Evolutionary conservation across 2,888 invertebrate species (phyloP).

Genomic region (Galerucella pusilla): DNA sequence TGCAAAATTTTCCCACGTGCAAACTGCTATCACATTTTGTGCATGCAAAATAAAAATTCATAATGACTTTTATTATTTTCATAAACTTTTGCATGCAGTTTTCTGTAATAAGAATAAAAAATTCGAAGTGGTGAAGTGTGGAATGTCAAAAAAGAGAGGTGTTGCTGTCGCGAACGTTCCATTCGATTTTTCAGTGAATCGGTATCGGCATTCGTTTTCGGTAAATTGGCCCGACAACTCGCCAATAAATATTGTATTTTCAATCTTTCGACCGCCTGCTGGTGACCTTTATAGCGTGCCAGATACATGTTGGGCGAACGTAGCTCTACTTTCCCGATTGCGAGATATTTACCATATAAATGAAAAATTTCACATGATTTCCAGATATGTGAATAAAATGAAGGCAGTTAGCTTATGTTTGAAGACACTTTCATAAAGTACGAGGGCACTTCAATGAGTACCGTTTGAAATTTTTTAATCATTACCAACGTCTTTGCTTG

Average conservation of each 20-base stretch:
- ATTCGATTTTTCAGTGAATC: constrained; percentile 14
- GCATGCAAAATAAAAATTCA: no score
- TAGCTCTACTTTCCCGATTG: neutral
- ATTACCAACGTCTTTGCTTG: no score
- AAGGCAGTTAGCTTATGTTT: neutral
- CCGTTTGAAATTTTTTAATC: no score
- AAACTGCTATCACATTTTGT: no score
- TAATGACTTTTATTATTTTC: no score
- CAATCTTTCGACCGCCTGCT: constrained; percentile 31
- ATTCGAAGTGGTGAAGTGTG: neutral
- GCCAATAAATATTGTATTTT: constrained; percentile 43
- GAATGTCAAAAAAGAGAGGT: constrained; percentile 8
- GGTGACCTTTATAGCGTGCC: constrained; percentile 15
- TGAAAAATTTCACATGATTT: neutral
- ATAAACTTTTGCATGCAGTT: neutral
- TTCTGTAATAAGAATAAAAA: neutral
- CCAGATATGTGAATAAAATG: neutral
- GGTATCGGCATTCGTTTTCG: constrained; percentile 8
- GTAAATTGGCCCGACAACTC: constrained; percentile 37
- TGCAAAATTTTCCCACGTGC: no score
- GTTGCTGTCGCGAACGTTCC: constrained; percentile 7
- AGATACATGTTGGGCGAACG: constrained; percentile 6
- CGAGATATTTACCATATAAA: constrained; percentile 11
- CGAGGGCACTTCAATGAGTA: no score
- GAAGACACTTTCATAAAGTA: no score